Evolutionary conservation across 2,888 invertebrate genomes (phyloP).

Genomic region (Drosophila eohydei): DNA sequence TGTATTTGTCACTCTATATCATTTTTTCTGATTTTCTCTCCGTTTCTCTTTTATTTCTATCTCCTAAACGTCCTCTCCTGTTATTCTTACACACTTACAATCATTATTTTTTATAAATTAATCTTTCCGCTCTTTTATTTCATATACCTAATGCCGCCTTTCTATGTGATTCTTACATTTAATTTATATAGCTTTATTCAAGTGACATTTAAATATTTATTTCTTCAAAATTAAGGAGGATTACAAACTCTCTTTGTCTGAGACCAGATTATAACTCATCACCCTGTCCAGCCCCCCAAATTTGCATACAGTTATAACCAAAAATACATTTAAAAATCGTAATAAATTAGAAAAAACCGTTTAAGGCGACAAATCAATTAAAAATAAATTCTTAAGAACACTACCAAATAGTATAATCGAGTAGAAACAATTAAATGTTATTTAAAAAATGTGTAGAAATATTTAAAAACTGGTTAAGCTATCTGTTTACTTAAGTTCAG

Average conservation of each 20-base stretch:
- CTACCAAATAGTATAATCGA: neutral
- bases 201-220: neutral
- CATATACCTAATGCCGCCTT: neutral
- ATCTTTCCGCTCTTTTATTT: neutral
- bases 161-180: neutral
- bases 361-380: conserved; percentile 4
- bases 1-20: no score
- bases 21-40: no score
- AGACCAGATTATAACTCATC: neutral
- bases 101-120: neutral
- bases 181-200: neutral
- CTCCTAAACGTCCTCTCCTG: neutral
- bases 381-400: neutral
- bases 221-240: neutral
- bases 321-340: neutral
- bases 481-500: conserved; percentile 6
- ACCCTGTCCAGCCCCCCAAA: neutral
- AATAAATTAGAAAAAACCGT: conserved; percentile 9
- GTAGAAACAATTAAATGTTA: neutral
- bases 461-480: conserved; percentile 11
- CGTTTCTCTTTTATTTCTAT: neutral
- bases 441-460: neutral
- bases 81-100: neutral
- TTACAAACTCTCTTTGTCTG: neutral
- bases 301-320: neutral